phyloP scores from a whole-genome alignment of 2,113 vertebrate species.

The Ceratotherium simum region DNA sequence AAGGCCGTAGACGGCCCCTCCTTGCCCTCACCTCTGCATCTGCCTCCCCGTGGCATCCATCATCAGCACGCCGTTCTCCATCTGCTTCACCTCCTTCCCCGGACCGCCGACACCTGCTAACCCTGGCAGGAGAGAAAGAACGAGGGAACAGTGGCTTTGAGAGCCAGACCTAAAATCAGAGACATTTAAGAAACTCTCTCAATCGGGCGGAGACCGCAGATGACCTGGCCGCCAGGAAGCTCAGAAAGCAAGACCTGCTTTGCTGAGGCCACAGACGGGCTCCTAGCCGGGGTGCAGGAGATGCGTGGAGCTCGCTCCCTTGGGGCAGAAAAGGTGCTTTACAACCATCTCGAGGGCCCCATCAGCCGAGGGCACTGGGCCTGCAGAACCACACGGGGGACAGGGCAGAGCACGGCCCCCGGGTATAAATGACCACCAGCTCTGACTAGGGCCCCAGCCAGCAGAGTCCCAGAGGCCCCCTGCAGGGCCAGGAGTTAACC shows the following conservation, averaged over 20 bases:
- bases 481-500: neutral
- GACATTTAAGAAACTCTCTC: neutral
- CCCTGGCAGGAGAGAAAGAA: neutral
- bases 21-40: constrained; percentile 80
- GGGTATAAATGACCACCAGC: too few species aligned
- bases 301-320: neutral
- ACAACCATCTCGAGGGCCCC: rapidly evolving
- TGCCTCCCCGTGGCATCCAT: constrained; percentile 72
- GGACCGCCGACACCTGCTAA: constrained; percentile 76
- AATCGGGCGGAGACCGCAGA: neutral
- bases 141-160: neutral
- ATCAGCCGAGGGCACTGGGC: neutral
- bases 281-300: neutral
- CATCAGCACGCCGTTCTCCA: constrained; percentile 90
- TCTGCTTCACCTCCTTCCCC: constrained; percentile 84
- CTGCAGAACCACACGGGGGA: rapidly evolving
- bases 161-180: neutral
- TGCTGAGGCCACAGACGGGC: neutral
- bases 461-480: neutral
- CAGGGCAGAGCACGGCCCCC: neutral
- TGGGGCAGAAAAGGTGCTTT: neutral
- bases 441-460: neutral
- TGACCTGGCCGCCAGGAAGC: neutral
- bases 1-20: rapidly evolving
- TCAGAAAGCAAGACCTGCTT: neutral